A percentile compares a stretch with the other conserved stretches of the same genome.
Conservation (phyloP, 2,797 vertebrate genomes). For the Enteromius treurensis region DNA sequence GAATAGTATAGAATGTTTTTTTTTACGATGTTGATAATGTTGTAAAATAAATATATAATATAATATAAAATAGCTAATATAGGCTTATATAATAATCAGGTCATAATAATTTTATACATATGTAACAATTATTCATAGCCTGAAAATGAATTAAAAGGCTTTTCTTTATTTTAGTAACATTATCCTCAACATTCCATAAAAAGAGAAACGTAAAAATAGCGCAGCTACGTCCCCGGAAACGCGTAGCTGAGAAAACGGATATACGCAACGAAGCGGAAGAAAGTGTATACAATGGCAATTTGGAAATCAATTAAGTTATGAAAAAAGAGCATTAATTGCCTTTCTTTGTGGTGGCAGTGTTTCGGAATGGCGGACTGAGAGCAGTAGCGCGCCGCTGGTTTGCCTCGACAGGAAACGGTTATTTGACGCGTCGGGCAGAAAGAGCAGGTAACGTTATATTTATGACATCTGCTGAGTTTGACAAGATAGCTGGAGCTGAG, state of each 20-base stretch:
- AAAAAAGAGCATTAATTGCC: conserved; percentile 85
- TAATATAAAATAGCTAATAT: neutral
- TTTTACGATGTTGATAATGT: too few species aligned
- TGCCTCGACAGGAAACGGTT: conserved; percentile 41
- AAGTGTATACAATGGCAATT: conserved; percentile 71
- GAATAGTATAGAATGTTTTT: neutral
- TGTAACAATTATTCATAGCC: too few species aligned
- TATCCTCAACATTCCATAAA: conserved; percentile 2
- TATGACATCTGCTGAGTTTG: conserved; percentile 54
- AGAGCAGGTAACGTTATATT: conserved; percentile 64
- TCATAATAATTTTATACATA: too few species aligned
- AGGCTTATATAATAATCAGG: neutral
- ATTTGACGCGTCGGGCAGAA: conserved; percentile 40
- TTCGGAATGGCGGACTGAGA: conserved; percentile 79
- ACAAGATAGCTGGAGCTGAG: conserved; percentile 60
- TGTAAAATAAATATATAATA: neutral
- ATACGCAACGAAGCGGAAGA: conserved; percentile 60
- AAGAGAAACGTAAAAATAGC: conserved; percentile 3
- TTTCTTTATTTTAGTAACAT: neutral
- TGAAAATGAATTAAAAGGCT: neutral
- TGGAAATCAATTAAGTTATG: conserved; percentile 86
- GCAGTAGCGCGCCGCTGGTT: conserved; percentile 51
- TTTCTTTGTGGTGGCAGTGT: conserved; percentile 81
- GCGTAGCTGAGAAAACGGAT: conserved; percentile 74
- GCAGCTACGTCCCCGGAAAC: conserved; percentile 57